phyloP scores from a whole-genome alignment of 2,797 vertebrate species.

The Hafferia zeledoni region DNA sequence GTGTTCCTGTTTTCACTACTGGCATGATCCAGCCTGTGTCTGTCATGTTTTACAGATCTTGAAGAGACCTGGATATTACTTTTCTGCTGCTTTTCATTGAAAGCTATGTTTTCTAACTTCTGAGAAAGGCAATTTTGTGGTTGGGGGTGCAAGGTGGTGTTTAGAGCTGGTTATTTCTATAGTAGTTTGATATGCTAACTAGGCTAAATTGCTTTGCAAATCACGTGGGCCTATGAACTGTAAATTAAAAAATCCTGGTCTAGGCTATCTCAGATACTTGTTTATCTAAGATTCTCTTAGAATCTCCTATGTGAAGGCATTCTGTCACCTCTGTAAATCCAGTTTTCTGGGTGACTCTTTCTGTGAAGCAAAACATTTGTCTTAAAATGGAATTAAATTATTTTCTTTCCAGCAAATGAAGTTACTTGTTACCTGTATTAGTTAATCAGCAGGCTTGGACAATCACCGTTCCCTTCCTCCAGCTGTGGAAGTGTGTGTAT shows the following conservation, averaged over 20 bases:
- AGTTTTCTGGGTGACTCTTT: neutral
- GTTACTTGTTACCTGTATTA: neutral
- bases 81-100: neutral
- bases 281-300: neutral
- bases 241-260: neutral
- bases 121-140: neutral
- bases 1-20: neutral
- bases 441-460: neutral
- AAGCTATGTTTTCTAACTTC: neutral
- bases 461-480: neutral
- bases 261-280: neutral
- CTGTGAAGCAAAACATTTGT: neutral
- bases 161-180: neutral
- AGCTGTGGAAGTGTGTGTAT: neutral
- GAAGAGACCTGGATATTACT: neutral
- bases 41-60: neutral
- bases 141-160: neutral
- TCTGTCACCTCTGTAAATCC: neutral
- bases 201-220: neutral
- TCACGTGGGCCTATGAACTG: neutral
- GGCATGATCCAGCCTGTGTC: neutral
- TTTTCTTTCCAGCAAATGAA: neutral
- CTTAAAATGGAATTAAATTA: neutral
- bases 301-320: neutral
- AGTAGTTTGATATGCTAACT: neutral